Evolutionary conservation across 1,140 invertebrate genomes (phyloP).

Genomic region (Littorina saxatilis): DNA sequence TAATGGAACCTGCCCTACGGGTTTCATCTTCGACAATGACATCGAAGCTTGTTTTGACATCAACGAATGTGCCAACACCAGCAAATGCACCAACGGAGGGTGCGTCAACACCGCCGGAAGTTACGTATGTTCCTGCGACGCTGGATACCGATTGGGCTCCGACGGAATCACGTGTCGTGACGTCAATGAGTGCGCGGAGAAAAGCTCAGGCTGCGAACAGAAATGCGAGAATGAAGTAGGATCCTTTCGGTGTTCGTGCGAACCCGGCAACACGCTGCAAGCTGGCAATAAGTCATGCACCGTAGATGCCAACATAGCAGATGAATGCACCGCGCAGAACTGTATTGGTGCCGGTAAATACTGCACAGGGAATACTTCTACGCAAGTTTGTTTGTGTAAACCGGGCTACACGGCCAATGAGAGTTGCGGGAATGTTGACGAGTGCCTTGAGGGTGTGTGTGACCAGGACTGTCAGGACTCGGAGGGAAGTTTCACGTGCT

Average conservation of each 20-base stretch:
- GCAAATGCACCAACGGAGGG: no score
- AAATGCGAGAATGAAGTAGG: slow-evolving; percentile 58
- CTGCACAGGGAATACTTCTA: neutral
- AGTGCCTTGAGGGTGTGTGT: slow-evolving; percentile 16
- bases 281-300: slow-evolving; percentile 30
- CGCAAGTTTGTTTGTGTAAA: neutral
- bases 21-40: no score
- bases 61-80: no score
- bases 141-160: slow-evolving; percentile 7
- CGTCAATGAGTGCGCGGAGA: slow-evolving; percentile 68
- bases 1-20: no score
- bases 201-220: slow-evolving; percentile 72
- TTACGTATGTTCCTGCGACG: slow-evolving; percentile 31
- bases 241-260: slow-evolving; percentile 56
- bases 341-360: neutral
- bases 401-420: neutral
- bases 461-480: slow-evolving; percentile 29
- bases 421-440: slow-evolving; percentile 20
- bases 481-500: slow-evolving; percentile 26
- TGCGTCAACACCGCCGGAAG: slow-evolving; percentile 38
- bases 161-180: slow-evolving; percentile 49
- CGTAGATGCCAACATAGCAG: neutral
- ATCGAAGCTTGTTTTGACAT: no score
- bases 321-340: neutral
- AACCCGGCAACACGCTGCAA: slow-evolving; percentile 29